Evolutionary conservation across 2,888 invertebrate species (phyloP), one percentile per base, ranked within the genome.

Genomic region (Asteroscopus sphinx): DNA sequence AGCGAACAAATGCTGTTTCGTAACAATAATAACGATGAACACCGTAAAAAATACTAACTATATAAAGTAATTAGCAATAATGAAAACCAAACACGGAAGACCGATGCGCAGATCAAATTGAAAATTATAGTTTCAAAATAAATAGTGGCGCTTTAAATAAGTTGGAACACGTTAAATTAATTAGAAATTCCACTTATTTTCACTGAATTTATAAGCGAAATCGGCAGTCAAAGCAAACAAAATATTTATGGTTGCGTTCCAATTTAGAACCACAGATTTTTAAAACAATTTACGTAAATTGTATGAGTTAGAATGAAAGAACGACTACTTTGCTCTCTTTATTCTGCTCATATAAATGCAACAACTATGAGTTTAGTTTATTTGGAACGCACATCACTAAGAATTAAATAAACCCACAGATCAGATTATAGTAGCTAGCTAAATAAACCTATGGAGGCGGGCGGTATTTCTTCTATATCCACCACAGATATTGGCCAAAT

Each of bases 241-340:
- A 77, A 71, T 69, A 71, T 73, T 76, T 76, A 51, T 63, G 33
- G n/a, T 25, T 16, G 15, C 59, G 60, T 77, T 68, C 48, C 73
- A n/a, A n/a, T n/a, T n/a, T n/a, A n/a, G n/a, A n/a, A n/a, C n/a
- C n/a, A n/a, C n/a, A 58, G 56, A 26, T 3, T 11, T 28, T 8
- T 0, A 3, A 16, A 7, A 28, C 13, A 2, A 13, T 33, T 26
- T 17, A 3, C 8, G 7, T 35, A 6, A 25, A 7, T 25, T 7
- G 5, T n/a, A 5, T 16, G 7, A 35, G 11, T 8, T 8, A 8
- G 33, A 39, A 25, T 13, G 30, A 36, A 13, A 13, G 1, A 39
- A 7, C 16, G 1, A 32, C 26, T 59, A 12, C 0, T 16, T 2
- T 8, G 0, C 3, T 9, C 12, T n/a, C 9, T 28, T 53, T 11